phyloP scores from a whole-genome alignment of 2,113 vertebrate genomes.

The Dicentrarchus labrax region DNA sequence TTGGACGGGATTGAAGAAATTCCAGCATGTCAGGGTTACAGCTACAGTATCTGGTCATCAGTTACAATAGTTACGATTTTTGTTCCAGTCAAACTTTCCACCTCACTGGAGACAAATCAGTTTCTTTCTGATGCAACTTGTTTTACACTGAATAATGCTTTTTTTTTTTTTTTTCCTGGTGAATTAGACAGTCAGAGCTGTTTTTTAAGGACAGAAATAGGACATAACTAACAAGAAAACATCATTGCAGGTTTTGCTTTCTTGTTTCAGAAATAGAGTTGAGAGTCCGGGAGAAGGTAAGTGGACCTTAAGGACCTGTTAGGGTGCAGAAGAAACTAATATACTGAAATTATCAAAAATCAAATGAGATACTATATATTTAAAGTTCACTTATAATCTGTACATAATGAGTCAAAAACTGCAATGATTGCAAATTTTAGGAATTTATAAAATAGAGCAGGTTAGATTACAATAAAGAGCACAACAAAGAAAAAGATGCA shows the following conservation, averaged over 20 bases:
- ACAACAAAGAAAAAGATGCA: not conserved
- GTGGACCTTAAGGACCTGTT: not conserved
- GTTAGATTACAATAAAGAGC: no score
- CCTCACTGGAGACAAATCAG: not conserved
- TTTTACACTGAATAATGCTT: not conserved
- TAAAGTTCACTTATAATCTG: no score
- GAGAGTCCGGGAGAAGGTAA: not conserved
- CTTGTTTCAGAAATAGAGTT: no score
- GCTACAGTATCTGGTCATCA: not conserved
- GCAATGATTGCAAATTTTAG: no score
- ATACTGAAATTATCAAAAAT: no score
- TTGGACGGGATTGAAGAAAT: not conserved
- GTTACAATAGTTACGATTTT: not conserved
- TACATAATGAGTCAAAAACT: no score
- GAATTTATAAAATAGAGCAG: not conserved
- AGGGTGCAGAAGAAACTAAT: not conserved
- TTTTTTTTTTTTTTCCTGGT: not conserved
- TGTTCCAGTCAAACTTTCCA: slow-evolving; percentile 10
- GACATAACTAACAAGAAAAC: not conserved
- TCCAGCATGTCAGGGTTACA: not conserved
- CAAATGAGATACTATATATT: not conserved
- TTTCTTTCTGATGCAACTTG: not conserved
- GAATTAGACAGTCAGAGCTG: not conserved
- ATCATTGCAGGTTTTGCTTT: not conserved
- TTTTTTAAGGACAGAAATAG: not conserved